A percentile compares a stretch with the other conserved stretches of the same genome.
Conservation (phyloP, 2,888 invertebrate genomes). For the Lepidocyrtinus sp. region DNA sequence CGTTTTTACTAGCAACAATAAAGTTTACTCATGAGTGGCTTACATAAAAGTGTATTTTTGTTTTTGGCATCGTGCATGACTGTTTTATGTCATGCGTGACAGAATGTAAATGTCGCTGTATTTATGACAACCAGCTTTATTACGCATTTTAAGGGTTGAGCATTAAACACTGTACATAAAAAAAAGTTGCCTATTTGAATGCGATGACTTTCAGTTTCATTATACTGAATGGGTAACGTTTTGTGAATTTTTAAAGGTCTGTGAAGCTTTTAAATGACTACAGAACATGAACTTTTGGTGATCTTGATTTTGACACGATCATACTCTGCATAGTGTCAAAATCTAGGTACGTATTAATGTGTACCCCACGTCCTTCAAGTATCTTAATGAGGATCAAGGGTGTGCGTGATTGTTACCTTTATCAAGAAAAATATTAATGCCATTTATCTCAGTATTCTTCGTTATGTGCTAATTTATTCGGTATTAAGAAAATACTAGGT, state of each 20-base stretch:
- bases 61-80: conserved; percentile 20
- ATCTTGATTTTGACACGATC: conserved; percentile 41
- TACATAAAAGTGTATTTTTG: too few relatives aligned
- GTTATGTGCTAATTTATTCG: neutral
- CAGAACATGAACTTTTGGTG: conserved; percentile 7
- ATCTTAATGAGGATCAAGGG: conserved; percentile 56
- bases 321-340: neutral
- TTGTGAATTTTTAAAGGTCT: neutral
- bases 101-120: conserved; percentile 25
- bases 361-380: neutral
- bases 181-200: too few relatives aligned
- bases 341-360: neutral
- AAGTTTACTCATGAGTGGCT: too few relatives aligned
- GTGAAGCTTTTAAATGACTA: neutral
- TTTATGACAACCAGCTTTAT: neutral
- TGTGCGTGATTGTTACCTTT: conserved; percentile 33
- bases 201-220: conserved; percentile 38
- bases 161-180: neutral
- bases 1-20: too few relatives aligned
- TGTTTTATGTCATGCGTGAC: conserved; percentile 51
- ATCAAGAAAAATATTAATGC: conserved; percentile 8
- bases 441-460: neutral
- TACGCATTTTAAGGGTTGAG: neutral
- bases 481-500: neutral
- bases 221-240: neutral